phyloP scores from a whole-genome alignment of 2,797 vertebrate species.

The Tinamus major region DNA sequence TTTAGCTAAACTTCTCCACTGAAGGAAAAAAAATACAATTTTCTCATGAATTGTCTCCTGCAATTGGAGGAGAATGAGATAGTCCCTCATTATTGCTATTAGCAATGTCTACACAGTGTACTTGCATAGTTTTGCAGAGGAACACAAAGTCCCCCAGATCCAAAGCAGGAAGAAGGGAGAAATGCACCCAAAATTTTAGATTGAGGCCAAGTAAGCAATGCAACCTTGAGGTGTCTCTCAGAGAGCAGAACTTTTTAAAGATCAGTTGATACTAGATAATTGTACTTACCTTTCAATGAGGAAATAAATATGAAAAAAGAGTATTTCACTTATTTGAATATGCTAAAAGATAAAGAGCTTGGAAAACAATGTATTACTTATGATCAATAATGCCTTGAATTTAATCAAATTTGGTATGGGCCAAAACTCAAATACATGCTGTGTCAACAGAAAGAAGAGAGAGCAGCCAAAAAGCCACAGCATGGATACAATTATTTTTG shows the following conservation, averaged over 20 bases:
- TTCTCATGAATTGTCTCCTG: background rate
- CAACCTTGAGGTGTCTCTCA: background rate
- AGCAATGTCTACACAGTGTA: background rate
- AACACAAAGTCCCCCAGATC: background rate
- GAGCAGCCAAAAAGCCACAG: background rate
- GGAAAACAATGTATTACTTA: background rate
- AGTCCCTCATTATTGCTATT: rapidly evolving
- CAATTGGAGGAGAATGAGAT: background rate
- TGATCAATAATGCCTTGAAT: background rate
- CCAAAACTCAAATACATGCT: background rate
- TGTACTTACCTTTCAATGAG: background rate
- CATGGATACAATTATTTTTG: rapidly evolving
- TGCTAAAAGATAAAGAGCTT: background rate
- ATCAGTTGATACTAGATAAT: background rate
- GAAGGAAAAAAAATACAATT: background rate
- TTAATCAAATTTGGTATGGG: background rate
- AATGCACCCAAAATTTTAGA: background rate
- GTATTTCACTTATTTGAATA: background rate
- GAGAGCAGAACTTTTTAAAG: background rate
- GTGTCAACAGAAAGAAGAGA: background rate
- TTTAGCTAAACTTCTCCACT: background rate
- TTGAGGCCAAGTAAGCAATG: background rate
- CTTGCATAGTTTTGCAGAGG: background rate
- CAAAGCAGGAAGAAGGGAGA: background rate
- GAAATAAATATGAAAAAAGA: background rate